Conservation (phyloP, 2,113 vertebrate genomes). For the Rhinoderma darwinii region DNA sequence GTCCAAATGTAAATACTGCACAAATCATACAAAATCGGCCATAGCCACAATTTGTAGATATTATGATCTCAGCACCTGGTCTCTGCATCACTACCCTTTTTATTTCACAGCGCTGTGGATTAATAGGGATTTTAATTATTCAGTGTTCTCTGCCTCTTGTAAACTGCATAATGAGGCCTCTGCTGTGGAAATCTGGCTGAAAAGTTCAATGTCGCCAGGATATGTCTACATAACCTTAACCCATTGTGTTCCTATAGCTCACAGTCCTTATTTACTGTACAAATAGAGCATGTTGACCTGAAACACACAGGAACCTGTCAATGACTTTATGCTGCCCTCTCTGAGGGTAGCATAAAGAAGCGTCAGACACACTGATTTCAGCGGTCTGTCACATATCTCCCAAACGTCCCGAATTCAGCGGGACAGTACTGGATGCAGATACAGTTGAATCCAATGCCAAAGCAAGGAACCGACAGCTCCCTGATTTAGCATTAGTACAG, state of each 20-base stretch:
- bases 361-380: too few species aligned
- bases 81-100: neutral
- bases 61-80: neutral
- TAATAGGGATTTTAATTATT: slow-evolving; percentile 56
- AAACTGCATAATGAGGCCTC: slow-evolving; percentile 44
- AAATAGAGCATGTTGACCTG: neutral
- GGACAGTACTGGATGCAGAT: too few species aligned
- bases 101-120: slow-evolving; percentile 33
- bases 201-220: slow-evolving; percentile 25
- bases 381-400: too few species aligned
- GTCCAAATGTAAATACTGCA: neutral
- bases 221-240: slow-evolving; percentile 35
- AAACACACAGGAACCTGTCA: neutral
- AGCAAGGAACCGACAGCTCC: too few species aligned
- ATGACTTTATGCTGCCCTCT: too few species aligned
- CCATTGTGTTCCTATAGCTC: neutral
- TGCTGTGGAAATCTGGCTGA: slow-evolving; percentile 29
- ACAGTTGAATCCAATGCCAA: too few species aligned
- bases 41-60: neutral
- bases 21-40: neutral
- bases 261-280: neutral
- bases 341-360: too few species aligned
- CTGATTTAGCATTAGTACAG: too few species aligned
- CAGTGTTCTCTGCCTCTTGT: slow-evolving; percentile 44
- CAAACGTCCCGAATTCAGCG: too few species aligned